These are phyloP conservation scores for Mesoligia furuncula DNA, from an alignment of 2,888 invertebrate genomes.

Conservation along the genomic window DNA sequence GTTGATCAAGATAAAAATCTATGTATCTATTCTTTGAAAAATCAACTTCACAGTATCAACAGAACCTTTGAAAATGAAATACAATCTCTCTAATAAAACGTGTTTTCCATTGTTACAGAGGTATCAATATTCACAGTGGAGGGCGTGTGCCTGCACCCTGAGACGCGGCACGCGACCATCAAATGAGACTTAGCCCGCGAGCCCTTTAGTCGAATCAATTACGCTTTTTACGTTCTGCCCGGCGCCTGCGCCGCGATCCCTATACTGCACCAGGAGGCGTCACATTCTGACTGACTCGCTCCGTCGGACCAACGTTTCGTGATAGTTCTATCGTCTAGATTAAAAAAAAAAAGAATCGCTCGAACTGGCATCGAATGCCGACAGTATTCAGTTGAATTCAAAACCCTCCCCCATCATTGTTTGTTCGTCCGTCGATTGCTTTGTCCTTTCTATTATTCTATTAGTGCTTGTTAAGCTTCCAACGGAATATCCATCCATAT, in stretches of 20 bases:
- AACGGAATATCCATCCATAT: conserved; percentile 89
- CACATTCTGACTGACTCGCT: conserved; percentile 49
- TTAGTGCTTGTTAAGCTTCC: conserved; percentile 88
- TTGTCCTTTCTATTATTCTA: conserved; percentile 71
- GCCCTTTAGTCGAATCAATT: conserved; percentile 75
- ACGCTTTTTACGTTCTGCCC: conserved; percentile 67
- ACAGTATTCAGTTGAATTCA: conserved; percentile 72
- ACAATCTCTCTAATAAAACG: neutral
- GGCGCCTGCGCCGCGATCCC: conserved; percentile 50
- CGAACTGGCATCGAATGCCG: conserved; percentile 82
- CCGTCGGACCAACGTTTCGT: conserved; percentile 85
- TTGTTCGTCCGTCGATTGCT: conserved; percentile 64
- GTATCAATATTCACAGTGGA: conserved; percentile 98
- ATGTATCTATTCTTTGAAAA: neutral
- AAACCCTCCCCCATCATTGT: conserved; percentile 30
- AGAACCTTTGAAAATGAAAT: neutral
- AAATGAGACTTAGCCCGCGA: conserved; percentile 80
- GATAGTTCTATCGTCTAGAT: conserved; percentile 79
- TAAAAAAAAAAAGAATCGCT: conserved; percentile 63
- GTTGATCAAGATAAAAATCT: neutral
- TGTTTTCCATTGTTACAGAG: conserved; percentile 92
- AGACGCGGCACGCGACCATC: conserved; percentile 91
- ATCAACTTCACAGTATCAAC: neutral
- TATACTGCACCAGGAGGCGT: conserved; percentile 48
- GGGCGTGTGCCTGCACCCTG: conserved; percentile 96